Evolutionary conservation across 2,888 invertebrate genomes (phyloP).

Genomic region (Scelioninae gen. 2): DNA sequence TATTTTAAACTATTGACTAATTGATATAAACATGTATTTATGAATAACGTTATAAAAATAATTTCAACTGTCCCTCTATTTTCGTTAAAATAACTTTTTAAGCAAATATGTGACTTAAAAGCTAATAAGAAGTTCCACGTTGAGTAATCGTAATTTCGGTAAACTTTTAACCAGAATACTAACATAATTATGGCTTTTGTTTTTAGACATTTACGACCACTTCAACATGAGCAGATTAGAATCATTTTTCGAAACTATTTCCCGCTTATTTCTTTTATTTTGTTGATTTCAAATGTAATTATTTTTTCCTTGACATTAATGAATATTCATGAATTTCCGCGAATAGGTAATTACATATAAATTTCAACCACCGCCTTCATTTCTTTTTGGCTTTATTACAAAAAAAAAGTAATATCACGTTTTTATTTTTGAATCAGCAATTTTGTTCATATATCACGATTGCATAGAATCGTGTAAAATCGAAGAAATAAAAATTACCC

Average conservation of each 20-base stretch:
- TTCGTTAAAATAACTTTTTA: slow-evolving; percentile 26
- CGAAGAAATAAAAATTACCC: slow-evolving; percentile 35
- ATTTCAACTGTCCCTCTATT: slow-evolving; percentile 24
- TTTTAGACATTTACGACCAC: slow-evolving; percentile 47
- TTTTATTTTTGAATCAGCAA: too few relatives aligned
- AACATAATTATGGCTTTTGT: slow-evolving; percentile 52
- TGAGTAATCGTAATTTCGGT: slow-evolving; percentile 46
- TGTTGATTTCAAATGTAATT: slow-evolving; percentile 8
- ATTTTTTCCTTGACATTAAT: slow-evolving; percentile 50
- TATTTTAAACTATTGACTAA: neutral
- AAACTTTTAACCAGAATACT: slow-evolving; percentile 47
- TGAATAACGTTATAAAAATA: slow-evolving; percentile 14
- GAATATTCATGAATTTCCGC: slow-evolving; percentile 13
- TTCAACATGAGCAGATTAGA: slow-evolving; percentile 40
- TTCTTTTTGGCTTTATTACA: neutral
- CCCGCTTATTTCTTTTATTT: slow-evolving; percentile 3
- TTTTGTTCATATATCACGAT: neutral
- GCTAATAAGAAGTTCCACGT: slow-evolving; percentile 39
- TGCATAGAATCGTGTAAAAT: slow-evolving; percentile 27
- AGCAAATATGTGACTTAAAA: slow-evolving; percentile 37
- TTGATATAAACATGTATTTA: neutral
- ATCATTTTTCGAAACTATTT: slow-evolving; percentile 31
- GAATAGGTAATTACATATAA: slow-evolving; percentile 7
- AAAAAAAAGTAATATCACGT: too few relatives aligned
- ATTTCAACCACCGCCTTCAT: neutral